phyloP scores from a whole-genome alignment of 2,113 vertebrate genomes.

The Poeciliopsis occidentalis region DNA sequence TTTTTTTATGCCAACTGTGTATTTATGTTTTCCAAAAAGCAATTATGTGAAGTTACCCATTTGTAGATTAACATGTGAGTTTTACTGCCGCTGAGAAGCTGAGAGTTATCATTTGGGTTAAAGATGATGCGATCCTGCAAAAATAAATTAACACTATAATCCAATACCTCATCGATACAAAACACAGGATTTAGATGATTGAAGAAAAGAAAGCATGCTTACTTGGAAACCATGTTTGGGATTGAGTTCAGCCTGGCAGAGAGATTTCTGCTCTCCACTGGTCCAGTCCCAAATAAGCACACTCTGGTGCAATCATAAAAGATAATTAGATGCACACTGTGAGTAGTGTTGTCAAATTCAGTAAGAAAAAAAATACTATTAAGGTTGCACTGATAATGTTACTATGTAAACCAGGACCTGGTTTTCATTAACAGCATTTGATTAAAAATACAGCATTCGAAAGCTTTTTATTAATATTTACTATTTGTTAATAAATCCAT shows the following conservation, averaged over 20 bases:
- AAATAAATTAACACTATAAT: slow-evolving; percentile 5
- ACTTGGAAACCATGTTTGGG: slow-evolving; percentile 85
- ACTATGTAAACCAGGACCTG: neutral
- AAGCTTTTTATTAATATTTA: neutral
- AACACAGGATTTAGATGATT: neutral
- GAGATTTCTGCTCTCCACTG: slow-evolving; percentile 67
- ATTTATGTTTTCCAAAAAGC: neutral
- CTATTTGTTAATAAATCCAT: slow-evolving; percentile 7
- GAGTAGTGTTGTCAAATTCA: neutral
- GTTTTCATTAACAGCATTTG: neutral
- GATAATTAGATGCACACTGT: neutral
- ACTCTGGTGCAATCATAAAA: neutral
- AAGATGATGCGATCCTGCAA: slow-evolving; percentile 83
- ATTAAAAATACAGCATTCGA: neutral
- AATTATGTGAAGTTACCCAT: slow-evolving; percentile 80
- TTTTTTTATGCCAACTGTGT: too few species aligned
- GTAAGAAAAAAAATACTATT: neutral
- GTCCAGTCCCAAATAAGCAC: slow-evolving; percentile 93
- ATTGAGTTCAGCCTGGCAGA: slow-evolving; percentile 78
- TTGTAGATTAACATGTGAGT: slow-evolving; percentile 85
- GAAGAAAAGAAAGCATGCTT: slow-evolving; percentile 34
- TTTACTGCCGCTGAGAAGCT: slow-evolving; percentile 88
- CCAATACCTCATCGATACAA: neutral
- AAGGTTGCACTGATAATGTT: neutral
- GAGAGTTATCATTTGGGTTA: slow-evolving; percentile 81